phyloP scores from a whole-genome alignment of 92 coral and sea anemone species.

The Phenganax subtilis region DNA sequence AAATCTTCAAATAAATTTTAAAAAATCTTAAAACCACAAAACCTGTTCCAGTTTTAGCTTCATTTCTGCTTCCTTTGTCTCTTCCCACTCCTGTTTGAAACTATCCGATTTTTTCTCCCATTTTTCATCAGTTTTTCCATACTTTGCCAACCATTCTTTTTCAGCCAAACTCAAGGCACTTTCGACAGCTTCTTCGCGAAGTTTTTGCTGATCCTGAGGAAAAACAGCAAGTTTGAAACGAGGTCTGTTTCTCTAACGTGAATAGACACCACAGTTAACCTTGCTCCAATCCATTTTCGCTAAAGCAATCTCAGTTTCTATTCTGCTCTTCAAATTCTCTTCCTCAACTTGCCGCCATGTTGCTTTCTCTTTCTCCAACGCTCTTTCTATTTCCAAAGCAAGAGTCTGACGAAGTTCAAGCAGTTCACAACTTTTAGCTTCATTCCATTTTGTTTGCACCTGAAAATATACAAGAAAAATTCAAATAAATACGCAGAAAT shows the following conservation, averaged over 20 bases:
- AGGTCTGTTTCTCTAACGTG: too few species aligned
- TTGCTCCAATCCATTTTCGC: constrained; percentile 39
- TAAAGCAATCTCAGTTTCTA: constrained; percentile 32
- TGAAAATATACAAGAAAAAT: neutral
- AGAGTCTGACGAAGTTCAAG: constrained; percentile 27
- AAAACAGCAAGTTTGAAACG: neutral
- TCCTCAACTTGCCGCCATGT: constrained; percentile 32
- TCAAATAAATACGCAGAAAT: neutral
- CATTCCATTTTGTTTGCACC: neutral
- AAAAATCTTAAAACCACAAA: neutral
- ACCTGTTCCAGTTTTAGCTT: constrained; percentile 51
- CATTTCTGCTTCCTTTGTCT: constrained; percentile 30
- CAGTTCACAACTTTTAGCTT: constrained; percentile 20
- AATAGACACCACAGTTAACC: neutral
- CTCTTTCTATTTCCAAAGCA: constrained; percentile 15
- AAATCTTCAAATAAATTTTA: too few species aligned
- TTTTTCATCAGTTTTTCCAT: neutral
- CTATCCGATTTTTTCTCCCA: neutral
- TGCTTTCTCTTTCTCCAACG: neutral
- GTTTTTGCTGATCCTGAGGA: constrained; percentile 53
- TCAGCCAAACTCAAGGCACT: constrained; percentile 65
- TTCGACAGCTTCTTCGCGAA: constrained; percentile 49
- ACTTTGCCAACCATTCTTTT: constrained; percentile 50
- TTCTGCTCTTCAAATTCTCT: neutral
- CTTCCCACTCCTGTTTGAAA: constrained; percentile 17